Percentiles rank a stretch among this genome's conserved stretches.
Conservation (phyloP, 2,797 vertebrate genomes). For the Schizopygopsis pylzovi region DNA sequence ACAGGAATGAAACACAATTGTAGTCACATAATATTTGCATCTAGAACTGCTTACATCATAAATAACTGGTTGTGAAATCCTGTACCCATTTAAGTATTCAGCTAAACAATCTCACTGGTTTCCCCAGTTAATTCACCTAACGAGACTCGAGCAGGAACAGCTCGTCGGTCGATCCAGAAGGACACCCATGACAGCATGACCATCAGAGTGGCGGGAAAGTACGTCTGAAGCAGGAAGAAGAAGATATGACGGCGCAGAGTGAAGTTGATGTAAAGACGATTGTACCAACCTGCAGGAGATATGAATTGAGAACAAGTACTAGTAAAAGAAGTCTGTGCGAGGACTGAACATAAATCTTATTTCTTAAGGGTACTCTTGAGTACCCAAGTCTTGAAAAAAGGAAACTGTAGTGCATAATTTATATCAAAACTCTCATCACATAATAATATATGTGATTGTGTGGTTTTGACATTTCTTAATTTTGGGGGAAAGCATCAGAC, state of each 20-base stretch:
- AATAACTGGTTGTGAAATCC: neutral
- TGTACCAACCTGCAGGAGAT: conserved; percentile 89
- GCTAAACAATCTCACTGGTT: neutral
- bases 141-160: conserved; percentile 91
- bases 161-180: conserved; percentile 94
- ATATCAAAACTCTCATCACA: neutral
- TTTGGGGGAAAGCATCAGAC: too few species aligned
- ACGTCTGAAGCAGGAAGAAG: conserved; percentile 97
- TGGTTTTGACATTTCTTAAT: too few species aligned
- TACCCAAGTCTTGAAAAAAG: neutral
- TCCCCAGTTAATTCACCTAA: neutral
- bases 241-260: conserved; percentile 84
- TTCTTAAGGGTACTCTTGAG: neutral
- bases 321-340: neutral
- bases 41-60: neutral
- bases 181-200: conserved; percentile 98
- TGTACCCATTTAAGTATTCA: neutral
- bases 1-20: neutral
- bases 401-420: neutral
- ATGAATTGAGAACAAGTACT: neutral
- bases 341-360: neutral
- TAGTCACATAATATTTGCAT: neutral
- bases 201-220: conserved; percentile 93
- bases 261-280: conserved; percentile 90
- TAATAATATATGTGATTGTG: neutral